These are phyloP conservation scores for Smutsia gigantea DNA, from an alignment of 2,797 vertebrate genomes.

Conservation along the genomic window DNA sequence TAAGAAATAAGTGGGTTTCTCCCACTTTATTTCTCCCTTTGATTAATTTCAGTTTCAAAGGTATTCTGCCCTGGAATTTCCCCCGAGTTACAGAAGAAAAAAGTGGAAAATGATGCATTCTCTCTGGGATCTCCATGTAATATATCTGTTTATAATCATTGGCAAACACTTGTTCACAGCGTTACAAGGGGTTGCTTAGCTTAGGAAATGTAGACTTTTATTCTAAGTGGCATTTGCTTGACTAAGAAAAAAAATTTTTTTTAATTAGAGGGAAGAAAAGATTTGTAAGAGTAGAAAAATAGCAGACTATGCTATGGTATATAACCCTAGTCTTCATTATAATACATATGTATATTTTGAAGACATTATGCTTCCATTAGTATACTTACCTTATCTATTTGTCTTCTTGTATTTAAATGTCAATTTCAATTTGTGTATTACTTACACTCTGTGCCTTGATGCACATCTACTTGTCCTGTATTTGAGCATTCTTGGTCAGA, in stretches of 20 bases:
- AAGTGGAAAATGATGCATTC: neutral
- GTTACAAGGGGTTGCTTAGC: neutral
- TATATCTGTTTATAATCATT: neutral
- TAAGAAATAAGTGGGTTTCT: too few species aligned
- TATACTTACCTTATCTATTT: neutral
- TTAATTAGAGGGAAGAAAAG: slow-evolving; percentile 33
- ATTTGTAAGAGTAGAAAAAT: neutral
- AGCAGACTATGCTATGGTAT: neutral
- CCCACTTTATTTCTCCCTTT: too few species aligned
- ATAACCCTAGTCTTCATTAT: neutral
- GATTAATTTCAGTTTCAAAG: too few species aligned
- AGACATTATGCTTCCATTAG: neutral
- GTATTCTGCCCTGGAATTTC: too few species aligned
- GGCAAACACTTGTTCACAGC: neutral
- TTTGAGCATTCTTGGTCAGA: neutral
- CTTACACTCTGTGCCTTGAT: neutral
- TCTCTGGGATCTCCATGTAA: neutral
- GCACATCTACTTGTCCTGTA: neutral
- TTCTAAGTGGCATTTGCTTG: neutral
- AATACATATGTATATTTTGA: neutral
- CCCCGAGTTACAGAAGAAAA: neutral
- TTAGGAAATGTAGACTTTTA: neutral
- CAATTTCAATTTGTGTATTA: neutral
- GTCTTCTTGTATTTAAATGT: neutral
- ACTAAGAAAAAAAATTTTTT: neutral